Evolutionary conservation across 2,888 invertebrate genomes (phyloP).

Genomic region (Linnaemya tessellans): DNA sequence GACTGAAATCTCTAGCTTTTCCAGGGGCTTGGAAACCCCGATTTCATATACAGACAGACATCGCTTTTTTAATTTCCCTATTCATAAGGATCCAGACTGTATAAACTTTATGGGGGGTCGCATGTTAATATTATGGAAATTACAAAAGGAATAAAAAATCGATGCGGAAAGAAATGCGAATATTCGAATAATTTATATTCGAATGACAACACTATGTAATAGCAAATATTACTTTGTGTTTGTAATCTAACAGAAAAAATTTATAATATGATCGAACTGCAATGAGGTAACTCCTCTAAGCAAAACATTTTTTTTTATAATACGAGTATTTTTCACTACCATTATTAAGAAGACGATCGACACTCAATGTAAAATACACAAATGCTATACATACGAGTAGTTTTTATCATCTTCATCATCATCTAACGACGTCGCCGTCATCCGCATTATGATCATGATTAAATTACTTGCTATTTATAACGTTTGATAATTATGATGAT

Average conservation of each 20-base stretch:
- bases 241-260: background rate
- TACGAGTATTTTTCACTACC: conserved; percentile 34
- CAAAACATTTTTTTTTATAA: conserved; percentile 64
- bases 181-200: no score
- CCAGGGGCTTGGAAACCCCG: no score
- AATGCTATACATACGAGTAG: background rate
- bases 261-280: conserved; percentile 23
- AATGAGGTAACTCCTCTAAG: conserved; percentile 63
- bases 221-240: conserved; percentile 5
- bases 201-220: background rate
- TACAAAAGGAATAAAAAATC: no score
- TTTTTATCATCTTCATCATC: background rate
- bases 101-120: no score
- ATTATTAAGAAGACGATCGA: conserved; percentile 74
- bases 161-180: no score
- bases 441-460: conserved; percentile 23
- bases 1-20: no score
- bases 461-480: conserved; percentile 28
- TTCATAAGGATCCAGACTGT: no score
- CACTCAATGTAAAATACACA: conserved; percentile 55
- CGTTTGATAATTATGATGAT: conserved; percentile 42
- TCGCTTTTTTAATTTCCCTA: no score
- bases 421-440: background rate
- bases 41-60: no score
- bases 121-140: no score